phyloP scores from a whole-genome alignment of 2,113 vertebrate genomes.

The Antechinus flavipes region DNA sequence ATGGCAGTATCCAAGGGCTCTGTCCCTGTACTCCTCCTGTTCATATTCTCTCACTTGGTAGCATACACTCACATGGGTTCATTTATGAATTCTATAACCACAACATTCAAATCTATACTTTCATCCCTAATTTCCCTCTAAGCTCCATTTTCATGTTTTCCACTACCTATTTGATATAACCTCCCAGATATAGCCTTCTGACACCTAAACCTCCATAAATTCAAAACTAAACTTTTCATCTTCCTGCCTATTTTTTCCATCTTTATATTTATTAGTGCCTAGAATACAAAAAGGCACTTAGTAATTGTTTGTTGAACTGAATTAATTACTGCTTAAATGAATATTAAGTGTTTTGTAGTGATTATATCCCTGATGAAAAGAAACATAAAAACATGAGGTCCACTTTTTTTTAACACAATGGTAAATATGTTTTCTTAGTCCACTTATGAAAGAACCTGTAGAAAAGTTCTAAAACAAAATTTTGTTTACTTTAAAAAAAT shows the following conservation, averaged over 20 bases:
- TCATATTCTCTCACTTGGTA: not conserved
- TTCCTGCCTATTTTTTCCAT: not conserved
- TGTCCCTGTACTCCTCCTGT: not conserved
- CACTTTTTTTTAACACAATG: conserved; percentile 36
- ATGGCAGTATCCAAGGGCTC: not conserved
- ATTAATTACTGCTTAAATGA: conserved; percentile 53
- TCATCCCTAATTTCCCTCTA: not conserved
- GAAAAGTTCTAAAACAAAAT: not conserved
- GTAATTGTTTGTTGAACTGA: conserved; percentile 57
- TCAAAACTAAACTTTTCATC: not conserved
- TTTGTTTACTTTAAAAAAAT: not conserved
- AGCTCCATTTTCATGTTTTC: not conserved
- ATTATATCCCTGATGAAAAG: conserved; percentile 32
- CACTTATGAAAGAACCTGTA: not conserved
- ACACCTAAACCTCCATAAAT: not conserved
- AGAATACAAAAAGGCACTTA: not conserved
- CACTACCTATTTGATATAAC: not conserved
- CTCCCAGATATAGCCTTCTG: not conserved
- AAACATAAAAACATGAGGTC: not conserved
- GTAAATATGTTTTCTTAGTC: conserved; percentile 5
- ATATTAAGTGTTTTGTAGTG: conserved; percentile 37
- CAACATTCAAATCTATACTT: not conserved
- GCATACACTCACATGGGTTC: not conserved
- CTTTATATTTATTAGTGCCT: not conserved
- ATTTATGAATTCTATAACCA: not conserved